These are phyloP conservation scores for Chunga burmeisteri DNA, from an alignment of 2,113 vertebrate genomes.

Conservation along the genomic window DNA sequence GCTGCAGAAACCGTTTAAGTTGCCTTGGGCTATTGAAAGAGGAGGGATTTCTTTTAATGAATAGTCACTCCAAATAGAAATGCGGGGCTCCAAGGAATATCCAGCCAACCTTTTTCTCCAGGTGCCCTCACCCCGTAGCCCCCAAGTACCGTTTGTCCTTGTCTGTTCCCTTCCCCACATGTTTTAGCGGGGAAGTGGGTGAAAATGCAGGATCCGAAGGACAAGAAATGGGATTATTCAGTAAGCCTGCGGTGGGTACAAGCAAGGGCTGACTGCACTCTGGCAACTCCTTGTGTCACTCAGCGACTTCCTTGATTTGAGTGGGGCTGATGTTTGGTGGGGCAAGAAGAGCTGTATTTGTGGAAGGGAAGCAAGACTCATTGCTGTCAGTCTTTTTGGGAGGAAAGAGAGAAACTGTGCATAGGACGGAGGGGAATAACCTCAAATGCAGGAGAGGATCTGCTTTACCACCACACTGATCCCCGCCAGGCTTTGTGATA, in stretches of 20 bases:
- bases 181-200: not conserved
- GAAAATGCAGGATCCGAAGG: not conserved
- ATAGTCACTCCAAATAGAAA: not conserved
- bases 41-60: not conserved
- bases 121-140: not conserved
- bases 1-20: not conserved
- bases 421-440: not conserved
- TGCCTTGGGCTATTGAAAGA: not conserved
- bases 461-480: fast-evolving
- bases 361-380: not conserved
- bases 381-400: too few relatives aligned
- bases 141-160: not conserved
- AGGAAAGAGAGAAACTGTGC: not conserved
- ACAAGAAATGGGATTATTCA: not conserved
- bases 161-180: fast-evolving
- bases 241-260: fast-evolving
- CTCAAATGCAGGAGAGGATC: not conserved
- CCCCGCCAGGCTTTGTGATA: fast-evolving
- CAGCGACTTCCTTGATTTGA: not conserved
- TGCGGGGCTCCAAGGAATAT: not conserved
- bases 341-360: not conserved
- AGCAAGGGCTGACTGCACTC: not conserved
- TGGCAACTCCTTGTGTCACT: fast-evolving
- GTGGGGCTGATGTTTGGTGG: not conserved
- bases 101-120: not conserved